Evolutionary conservation across 2,113 vertebrate genomes (phyloP), one percentile per base, ranked within the genome.

Genomic region (Triplophysa tibetana): DNA sequence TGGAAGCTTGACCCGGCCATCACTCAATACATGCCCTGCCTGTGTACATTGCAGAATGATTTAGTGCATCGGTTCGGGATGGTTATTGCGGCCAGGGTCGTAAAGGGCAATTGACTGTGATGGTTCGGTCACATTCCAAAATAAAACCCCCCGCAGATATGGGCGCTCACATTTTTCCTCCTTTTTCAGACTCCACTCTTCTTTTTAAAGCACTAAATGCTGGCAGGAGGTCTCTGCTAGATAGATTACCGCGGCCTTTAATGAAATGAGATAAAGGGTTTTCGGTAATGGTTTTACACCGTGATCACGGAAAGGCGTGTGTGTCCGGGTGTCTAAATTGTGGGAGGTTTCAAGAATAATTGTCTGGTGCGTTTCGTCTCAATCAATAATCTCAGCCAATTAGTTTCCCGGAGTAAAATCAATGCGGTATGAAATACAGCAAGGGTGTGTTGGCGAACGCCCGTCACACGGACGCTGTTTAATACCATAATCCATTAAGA

Each of bases 401-500:
- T 78, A 78, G 81, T 84, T 64, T 23, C 41, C 79, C 68, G 76
- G 54, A 79, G 64, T 45, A 52, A 77, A 85, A 41, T 45, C 82
- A 83, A 70, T 74, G 58, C 72, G 24, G 26, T 75, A 80, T 62
- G 54, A 72, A 81, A 72, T 12, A 29, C 23, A 19, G 6, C 16
- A 10, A 45, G 17, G 45, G 45, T 77, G 74, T 73, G 83, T 19
- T 70, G 77, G 67, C 73, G 69, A 80, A 81, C 76, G 79, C 48
- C 69, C 19, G 56, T 76, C 23, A 64, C 21, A 38, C 16, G 24
- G 13, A 75, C 17, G n/a, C 58, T 65, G 66, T 77, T 66, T 61
- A 65, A 75, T 64, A 66, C 78, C 45, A 43, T 84, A 81, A 80
- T 88, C 70, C 52, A 70, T 87, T 82, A 84, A 65, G 75, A 79